A percentile compares a stretch with the other conserved stretches of the same genome.
phyloP scores from a whole-genome alignment of 2,113 vertebrate genomes.

The Poeciliopsis prolifica region DNA sequence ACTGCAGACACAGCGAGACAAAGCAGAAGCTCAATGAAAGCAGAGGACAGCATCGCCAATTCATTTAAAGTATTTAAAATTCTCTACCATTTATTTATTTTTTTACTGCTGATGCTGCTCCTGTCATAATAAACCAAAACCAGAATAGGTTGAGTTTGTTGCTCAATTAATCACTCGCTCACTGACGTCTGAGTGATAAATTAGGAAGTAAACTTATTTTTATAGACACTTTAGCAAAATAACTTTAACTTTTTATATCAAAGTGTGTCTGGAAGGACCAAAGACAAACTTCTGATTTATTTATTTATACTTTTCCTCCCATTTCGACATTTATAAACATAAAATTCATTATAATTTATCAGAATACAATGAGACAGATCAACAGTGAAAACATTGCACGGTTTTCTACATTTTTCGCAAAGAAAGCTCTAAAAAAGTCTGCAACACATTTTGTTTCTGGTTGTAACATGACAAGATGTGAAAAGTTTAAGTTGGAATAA shows the following conservation, averaged over 20 bases:
- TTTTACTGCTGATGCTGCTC: constrained; percentile 1
- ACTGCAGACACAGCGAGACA: constrained; percentile 76
- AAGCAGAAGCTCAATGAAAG: constrained; percentile 6
- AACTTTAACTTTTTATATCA: not conserved
- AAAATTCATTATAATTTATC: not conserved
- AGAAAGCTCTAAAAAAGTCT: not conserved
- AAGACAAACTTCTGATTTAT: not conserved
- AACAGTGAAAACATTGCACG: no score
- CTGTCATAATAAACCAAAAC: constrained; percentile 36
- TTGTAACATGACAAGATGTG: not conserved
- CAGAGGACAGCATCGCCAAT: not conserved
- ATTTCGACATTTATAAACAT: not conserved
- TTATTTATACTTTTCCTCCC: not conserved
- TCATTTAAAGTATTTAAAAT: no score
- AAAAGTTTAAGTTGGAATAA: not conserved
- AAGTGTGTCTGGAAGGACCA: not conserved
- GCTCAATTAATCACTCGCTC: constrained; percentile 19
- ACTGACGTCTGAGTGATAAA: not conserved
- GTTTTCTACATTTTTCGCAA: not conserved
- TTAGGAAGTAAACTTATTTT: not conserved
- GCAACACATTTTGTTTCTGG: not conserved
- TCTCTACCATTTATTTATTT: no score
- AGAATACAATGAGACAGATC: no score
- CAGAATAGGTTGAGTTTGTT: constrained; percentile 42
- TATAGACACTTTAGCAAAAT: no score